Evolutionary conservation across 2,888 invertebrate genomes (phyloP).

Genomic region (Phyllotreta striolata): DNA sequence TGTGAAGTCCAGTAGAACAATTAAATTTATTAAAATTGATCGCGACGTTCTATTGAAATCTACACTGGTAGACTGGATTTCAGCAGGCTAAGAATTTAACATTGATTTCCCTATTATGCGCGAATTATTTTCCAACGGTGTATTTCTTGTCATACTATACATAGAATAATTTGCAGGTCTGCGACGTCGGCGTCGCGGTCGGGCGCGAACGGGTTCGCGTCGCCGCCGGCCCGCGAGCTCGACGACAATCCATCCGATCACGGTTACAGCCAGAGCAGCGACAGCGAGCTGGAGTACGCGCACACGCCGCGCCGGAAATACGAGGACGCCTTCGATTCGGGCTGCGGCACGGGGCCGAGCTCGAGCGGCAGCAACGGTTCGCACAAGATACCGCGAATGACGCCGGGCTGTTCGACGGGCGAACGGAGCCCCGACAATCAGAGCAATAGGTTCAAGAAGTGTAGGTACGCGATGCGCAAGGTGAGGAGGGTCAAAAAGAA

Average conservation of each 20-base stretch:
- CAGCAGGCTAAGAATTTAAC: no score
- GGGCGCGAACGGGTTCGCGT: slow-evolving; percentile 20
- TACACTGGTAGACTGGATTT: no score
- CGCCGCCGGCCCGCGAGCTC: slow-evolving; percentile 5
- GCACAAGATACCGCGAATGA: slow-evolving; percentile 21
- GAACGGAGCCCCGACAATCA: slow-evolving; percentile 59
- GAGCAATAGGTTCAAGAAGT: slow-evolving; percentile 61
- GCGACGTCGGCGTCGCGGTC: slow-evolving; percentile 13
- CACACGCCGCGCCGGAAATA: slow-evolving; percentile 53
- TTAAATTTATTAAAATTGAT: no score
- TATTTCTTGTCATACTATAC: no score
- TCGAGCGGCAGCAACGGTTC: slow-evolving; percentile 35
- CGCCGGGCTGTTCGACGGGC: slow-evolving; percentile 50
- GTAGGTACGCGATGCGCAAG: slow-evolving; percentile 68
- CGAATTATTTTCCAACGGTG: no score
- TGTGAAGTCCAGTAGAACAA: no score
- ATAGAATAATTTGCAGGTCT: slow-evolving; percentile 17
- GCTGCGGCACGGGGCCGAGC: slow-evolving; percentile 56
- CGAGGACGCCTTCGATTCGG: slow-evolving; percentile 56
- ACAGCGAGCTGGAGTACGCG: slow-evolving; percentile 55
- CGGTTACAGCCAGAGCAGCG: slow-evolving; percentile 46
- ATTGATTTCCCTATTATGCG: no score
- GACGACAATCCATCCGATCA: slow-evolving; percentile 20
- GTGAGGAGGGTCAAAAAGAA: slow-evolving; percentile 68
- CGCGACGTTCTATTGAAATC: no score